These are phyloP conservation scores for Apodemia duryi DNA, from an alignment of 2,888 invertebrate species.

Conservation along the genomic window DNA sequence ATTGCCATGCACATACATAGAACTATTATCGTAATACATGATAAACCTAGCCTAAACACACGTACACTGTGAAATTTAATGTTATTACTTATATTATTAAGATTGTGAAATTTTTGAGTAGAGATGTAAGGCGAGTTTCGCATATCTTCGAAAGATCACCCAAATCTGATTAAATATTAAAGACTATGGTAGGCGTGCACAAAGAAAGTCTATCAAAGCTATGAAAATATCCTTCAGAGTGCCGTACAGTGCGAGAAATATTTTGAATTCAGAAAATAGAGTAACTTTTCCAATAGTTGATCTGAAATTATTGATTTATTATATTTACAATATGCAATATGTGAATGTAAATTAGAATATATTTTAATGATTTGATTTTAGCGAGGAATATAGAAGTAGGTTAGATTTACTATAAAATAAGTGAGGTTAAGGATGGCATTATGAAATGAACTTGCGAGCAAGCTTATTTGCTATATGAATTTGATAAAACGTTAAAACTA, in stretches of 20 bases:
- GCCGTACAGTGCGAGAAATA: conserved; percentile 68
- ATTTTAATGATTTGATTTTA: conserved; percentile 45
- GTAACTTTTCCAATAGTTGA: conserved; percentile 64
- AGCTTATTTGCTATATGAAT: conserved; percentile 31
- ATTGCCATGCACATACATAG: conserved; percentile 71
- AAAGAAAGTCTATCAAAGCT: conserved; percentile 61
- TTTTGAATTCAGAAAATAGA: conserved; percentile 67
- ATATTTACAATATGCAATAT: conserved; percentile 53
- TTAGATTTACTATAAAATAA: conserved; percentile 16
- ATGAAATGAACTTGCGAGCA: conserved; percentile 25
- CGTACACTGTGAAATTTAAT: conserved; percentile 62
- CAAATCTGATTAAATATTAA: conserved; percentile 36
- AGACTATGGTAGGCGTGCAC: conserved; percentile 54
- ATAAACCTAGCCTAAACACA: conserved; percentile 69
- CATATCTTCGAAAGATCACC: conserved; percentile 43
- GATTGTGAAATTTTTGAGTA: conserved; percentile 46
- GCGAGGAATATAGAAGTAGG: conserved; percentile 30
- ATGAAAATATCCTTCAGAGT: conserved; percentile 68
- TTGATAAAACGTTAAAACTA: conserved; percentile 24
- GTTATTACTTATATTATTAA: conserved; percentile 52
- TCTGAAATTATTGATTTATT: conserved; percentile 64
- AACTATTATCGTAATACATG: conserved; percentile 56
- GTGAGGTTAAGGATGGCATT: conserved; percentile 24
- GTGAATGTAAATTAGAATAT: conserved; percentile 59
- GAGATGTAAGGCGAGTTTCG: conserved; percentile 49